Conservation (phyloP, 2,113 vertebrate species). For the Zosterops borbonicus region DNA sequence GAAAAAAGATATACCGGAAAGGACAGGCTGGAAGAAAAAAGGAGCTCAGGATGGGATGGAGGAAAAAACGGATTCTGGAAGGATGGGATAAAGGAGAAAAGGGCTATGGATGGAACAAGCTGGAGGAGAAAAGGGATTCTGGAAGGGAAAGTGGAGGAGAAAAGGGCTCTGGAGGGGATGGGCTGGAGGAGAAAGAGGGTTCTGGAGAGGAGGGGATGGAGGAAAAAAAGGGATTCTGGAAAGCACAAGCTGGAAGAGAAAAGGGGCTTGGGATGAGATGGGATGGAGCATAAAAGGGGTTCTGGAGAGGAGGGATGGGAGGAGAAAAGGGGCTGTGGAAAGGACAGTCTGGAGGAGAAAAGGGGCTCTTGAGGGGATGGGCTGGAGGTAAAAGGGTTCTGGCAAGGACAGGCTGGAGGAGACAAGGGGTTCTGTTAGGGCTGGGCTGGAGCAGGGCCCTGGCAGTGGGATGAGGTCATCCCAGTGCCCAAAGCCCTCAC, state of each 20-base stretch:
- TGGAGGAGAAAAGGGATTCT: too few species aligned
- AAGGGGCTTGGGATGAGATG: neutral
- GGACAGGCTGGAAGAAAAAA: neutral
- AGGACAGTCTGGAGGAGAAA: neutral
- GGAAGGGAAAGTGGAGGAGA: too few species aligned
- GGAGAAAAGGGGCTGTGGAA: too few species aligned
- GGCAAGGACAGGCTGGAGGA: neutral
- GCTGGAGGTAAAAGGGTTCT: neutral
- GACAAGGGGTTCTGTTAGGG: neutral
- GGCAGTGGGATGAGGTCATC: neutral
- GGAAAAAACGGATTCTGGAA: neutral
- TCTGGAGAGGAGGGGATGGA: neutral
- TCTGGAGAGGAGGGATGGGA: rapidly evolving
- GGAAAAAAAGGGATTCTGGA: too few species aligned
- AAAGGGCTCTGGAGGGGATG: neutral
- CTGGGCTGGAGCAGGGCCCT: neutral
- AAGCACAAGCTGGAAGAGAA: rapidly evolving
- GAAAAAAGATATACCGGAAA: neutral
- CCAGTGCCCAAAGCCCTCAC: rapidly evolving
- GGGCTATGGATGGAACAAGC: too few species aligned
- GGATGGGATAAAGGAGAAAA: neutral
- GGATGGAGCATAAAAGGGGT: neutral
- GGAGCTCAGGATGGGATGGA: neutral
- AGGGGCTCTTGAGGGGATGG: neutral
- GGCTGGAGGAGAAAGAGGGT: too few species aligned